Evolutionary conservation across 2,888 invertebrate species (phyloP).

Genomic region (Xanthia togata): DNA sequence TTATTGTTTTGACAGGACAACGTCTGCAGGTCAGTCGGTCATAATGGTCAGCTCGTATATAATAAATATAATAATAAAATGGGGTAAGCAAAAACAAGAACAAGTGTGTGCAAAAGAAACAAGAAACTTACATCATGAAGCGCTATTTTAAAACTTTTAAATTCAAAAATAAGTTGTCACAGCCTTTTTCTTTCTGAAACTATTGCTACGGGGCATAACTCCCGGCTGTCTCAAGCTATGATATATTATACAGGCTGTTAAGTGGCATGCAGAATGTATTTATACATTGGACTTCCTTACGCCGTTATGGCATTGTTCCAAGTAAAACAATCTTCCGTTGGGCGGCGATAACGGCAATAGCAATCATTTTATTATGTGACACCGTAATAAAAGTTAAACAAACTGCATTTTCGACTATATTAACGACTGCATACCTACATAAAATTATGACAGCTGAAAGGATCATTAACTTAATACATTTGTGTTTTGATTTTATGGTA

Average conservation of each 20-base stretch:
- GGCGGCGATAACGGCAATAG: slow-evolving; percentile 86
- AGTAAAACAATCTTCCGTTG: slow-evolving; percentile 88
- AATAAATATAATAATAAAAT: not conserved
- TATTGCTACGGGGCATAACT: slow-evolving; percentile 71
- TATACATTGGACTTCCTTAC: slow-evolving; percentile 89
- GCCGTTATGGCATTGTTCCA: slow-evolving; percentile 88
- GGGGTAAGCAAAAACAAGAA: not conserved
- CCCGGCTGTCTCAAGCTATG: slow-evolving; percentile 78
- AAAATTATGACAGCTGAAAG: slow-evolving; percentile 54
- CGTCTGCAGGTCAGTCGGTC: too few species aligned
- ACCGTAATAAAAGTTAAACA: slow-evolving; percentile 81
- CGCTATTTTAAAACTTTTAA: slow-evolving; percentile 40
- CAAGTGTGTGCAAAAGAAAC: slow-evolving; percentile 9
- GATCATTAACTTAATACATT: slow-evolving; percentile 57
- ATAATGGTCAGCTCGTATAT: too few species aligned
- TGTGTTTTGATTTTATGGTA: slow-evolving; percentile 47
- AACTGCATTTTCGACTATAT: slow-evolving; percentile 73
- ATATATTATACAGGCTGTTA: slow-evolving; percentile 86
- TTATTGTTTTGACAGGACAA: too few species aligned
- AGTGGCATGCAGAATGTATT: slow-evolving; percentile 90
- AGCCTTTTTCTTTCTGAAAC: slow-evolving; percentile 51
- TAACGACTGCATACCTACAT: slow-evolving; percentile 52
- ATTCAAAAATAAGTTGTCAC: slow-evolving; percentile 52
- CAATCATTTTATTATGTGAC: slow-evolving; percentile 85
- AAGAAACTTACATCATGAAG: slow-evolving; percentile 17